A percentile compares a stretch with the other conserved stretches of the same genome.
phyloP scores from a whole-genome alignment of 1,140 invertebrate species.

The Sinonovacula constricta region DNA sequence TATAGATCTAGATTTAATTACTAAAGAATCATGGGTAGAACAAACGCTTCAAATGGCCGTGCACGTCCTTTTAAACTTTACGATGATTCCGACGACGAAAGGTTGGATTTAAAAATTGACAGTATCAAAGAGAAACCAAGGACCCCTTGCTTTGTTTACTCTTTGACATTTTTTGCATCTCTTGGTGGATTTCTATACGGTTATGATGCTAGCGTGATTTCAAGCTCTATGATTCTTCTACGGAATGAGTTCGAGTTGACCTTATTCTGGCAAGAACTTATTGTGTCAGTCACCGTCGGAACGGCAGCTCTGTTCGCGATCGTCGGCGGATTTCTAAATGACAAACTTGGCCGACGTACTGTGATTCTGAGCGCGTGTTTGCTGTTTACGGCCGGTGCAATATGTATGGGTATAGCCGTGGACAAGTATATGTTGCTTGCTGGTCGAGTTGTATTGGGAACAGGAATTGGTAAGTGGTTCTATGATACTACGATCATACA shows the following conservation, averaged over 20 bases:
- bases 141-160: slow-evolving; percentile 73
- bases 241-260: slow-evolving; percentile 78
- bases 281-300: slow-evolving; percentile 79
- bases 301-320: slow-evolving; percentile 81
- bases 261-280: slow-evolving; percentile 81
- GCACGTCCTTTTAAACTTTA: slow-evolving; percentile 66
- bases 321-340: slow-evolving; percentile 80
- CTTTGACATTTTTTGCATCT: slow-evolving; percentile 75
- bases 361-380: slow-evolving; percentile 82
- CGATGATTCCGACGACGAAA: slow-evolving; percentile 70
- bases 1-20: not conserved
- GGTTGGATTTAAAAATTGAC: slow-evolving; percentile 72
- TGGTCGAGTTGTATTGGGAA: slow-evolving; percentile 82
- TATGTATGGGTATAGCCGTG: slow-evolving; percentile 81
- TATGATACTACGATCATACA: too few relatives aligned
- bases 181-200: slow-evolving; percentile 85
- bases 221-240: slow-evolving; percentile 83
- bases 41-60: slow-evolving; percentile 38
- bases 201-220: slow-evolving; percentile 85
- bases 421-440: slow-evolving; percentile 80
- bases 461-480: slow-evolving; percentile 83
- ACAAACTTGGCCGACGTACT: slow-evolving; percentile 81
- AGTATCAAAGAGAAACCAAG: slow-evolving; percentile 61
- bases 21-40: slow-evolving; percentile 16
- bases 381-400: slow-evolving; percentile 81